A percentile compares a stretch with the other conserved stretches of the same genome.
phyloP scores from a whole-genome alignment of 2,113 vertebrate genomes.

The Laticauda colubrina region DNA sequence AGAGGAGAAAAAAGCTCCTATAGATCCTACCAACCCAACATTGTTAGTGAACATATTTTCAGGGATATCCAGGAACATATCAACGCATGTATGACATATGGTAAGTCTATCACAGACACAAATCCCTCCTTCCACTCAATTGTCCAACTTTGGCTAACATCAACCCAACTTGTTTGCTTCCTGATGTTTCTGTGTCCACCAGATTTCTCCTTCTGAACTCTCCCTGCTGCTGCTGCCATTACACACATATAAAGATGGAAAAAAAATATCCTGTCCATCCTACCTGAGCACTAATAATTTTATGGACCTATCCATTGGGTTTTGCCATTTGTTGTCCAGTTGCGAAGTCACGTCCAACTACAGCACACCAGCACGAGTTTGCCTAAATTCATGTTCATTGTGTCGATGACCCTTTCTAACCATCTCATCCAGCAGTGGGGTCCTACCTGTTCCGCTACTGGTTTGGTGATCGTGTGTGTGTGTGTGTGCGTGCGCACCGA shows the following conservation, averaged over 20 bases:
- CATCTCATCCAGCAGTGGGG: too few relatives aligned
- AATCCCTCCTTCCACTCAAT: background rate
- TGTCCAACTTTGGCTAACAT: background rate
- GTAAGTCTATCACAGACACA: background rate
- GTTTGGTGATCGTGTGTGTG: too few relatives aligned
- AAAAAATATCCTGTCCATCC: background rate
- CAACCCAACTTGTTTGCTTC: background rate
- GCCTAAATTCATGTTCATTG: too few relatives aligned
- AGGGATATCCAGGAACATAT: background rate
- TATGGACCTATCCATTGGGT: background rate
- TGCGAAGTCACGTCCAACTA: too few relatives aligned
- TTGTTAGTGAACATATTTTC: background rate
- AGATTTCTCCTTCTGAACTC: background rate
- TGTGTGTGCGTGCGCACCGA: too few relatives aligned
- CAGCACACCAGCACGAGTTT: too few relatives aligned
- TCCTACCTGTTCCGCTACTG: too few relatives aligned
- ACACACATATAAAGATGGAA: background rate
- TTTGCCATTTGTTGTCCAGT: background rate
- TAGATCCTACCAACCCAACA: background rate
- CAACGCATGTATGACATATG: rapidly evolving
- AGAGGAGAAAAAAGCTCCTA: too few relatives aligned
- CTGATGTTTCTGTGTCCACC: background rate
- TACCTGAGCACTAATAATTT: background rate
- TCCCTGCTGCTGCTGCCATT: background rate
- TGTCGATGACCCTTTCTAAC: too few relatives aligned